Evolutionary conservation across 2,888 invertebrate genomes (phyloP).

Genomic region (Plebejus argus): DNA sequence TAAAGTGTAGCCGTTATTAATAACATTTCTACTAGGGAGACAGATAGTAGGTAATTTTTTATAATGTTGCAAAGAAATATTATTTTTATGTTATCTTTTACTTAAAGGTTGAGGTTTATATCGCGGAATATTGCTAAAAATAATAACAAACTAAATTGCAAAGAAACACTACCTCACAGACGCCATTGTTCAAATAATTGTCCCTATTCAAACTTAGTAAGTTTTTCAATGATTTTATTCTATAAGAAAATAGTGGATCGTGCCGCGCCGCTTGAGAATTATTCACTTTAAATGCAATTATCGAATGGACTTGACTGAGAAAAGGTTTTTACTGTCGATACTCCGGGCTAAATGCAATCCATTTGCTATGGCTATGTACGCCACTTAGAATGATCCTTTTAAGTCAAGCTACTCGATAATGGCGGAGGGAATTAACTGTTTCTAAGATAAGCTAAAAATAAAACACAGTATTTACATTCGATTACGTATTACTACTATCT

Average conservation of each 20-base stretch:
- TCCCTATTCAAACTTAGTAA: background rate
- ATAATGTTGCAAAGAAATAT: background rate
- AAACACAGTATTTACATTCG: background rate
- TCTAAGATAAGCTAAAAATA: background rate
- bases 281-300: constrained; percentile 24
- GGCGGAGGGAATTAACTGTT: background rate
- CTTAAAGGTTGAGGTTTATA: too few relatives aligned
- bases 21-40: background rate
- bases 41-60: background rate
- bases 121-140: too few relatives aligned
- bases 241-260: background rate
- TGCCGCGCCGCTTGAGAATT: constrained; percentile 1
- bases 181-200: background rate
- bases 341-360: constrained; percentile 15
- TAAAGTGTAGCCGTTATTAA: too few relatives aligned
- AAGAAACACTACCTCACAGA: background rate
- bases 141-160: too few relatives aligned
- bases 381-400: constrained; percentile 21
- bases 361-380: constrained; percentile 12
- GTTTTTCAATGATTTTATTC: constrained; percentile 10
- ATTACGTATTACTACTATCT: too few relatives aligned
- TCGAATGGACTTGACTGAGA: constrained; percentile 12
- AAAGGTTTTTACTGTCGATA: constrained; percentile 28
- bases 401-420: constrained; percentile 2
- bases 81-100: too few relatives aligned